Base-by-base conservation (phyloP, 2,888 invertebrate genomes). In the Athrips mouffetella region DNA sequence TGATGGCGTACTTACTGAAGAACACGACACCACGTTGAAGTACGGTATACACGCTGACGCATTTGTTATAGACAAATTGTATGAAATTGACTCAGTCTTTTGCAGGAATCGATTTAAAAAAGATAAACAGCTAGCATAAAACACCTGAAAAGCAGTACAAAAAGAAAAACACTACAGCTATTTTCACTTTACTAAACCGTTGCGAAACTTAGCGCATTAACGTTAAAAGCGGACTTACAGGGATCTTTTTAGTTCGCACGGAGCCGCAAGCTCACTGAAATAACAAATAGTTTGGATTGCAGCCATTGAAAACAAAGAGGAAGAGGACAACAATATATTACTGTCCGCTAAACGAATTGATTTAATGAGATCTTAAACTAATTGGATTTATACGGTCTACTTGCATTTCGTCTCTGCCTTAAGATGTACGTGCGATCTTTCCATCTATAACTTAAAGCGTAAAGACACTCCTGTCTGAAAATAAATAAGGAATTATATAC, bases 321-420 rank as follows among this genome's bases (percentile, higher is more conserved):
- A 59, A 67, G 68, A 65, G 68, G 62, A 65, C 66, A 63, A 62
- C 76, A 67, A 76, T 84, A 80, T 73, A 71, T 84, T 76, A 80
- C 80, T 81, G 84, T 81, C 81, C 64, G 60, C 68, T 73, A 67
- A 78, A 76, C 77, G 76, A 82, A 81, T 83, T 83, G 85, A 85
- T 85, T 85, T 83, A 86, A 78, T 76, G 76, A 76, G 74, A 79
- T 76, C 76, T 79, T 81, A 79, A 83, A 78, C 75, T 84, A 85
- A 86, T 85, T 85, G 76, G 76, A 84, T 79, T 76, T 76, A 72
- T 76, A 73, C 73, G 73, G 72, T 80, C 67, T 70, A 73, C 71
- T 76, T 75, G 72, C 70, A 71, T 80, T 78, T 73, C 69, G 71
- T 70, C 71, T 73, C 65, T 62, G 62, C 59, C 57, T 54, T 62